phyloP scores from a whole-genome alignment of 23 tunicate species.

The Halocynthia aurantium region DNA sequence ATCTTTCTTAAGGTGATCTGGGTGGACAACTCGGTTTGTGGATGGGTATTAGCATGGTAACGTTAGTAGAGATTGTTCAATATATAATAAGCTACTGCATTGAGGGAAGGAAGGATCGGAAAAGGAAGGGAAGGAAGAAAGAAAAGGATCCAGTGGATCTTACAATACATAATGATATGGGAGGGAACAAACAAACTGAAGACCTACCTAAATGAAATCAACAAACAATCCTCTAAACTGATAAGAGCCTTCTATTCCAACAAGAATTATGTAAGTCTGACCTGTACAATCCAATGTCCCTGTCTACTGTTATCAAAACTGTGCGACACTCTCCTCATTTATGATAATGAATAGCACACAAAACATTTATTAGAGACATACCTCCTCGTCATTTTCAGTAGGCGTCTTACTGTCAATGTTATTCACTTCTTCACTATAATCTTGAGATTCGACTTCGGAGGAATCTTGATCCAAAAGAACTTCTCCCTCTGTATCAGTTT shows the following conservation, averaged over 20 bases:
- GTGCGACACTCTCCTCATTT: neutral
- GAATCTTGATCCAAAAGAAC: neutral
- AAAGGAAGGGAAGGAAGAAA: neutral
- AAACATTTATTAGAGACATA: too few relatives aligned
- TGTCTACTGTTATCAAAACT: neutral
- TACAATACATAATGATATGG: too few relatives aligned
- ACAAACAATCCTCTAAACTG: too few relatives aligned
- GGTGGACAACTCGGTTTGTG: conserved; percentile 27
- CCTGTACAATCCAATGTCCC: too few relatives aligned
- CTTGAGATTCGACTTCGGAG: neutral
- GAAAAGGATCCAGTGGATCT: neutral
- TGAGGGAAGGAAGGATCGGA: neutral
- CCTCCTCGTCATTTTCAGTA: neutral
- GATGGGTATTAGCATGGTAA: conserved; percentile 20
- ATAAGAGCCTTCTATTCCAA: too few relatives aligned
- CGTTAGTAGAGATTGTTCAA: conserved; percentile 11
- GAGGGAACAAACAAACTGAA: too few relatives aligned
- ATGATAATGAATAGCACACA: too few relatives aligned
- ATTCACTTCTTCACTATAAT: too few relatives aligned
- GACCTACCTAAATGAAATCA: too few relatives aligned
- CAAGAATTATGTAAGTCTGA: too few relatives aligned
- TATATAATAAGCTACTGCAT: neutral
- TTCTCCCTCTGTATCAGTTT: conserved; percentile 12
- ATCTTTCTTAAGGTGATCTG: conserved; percentile 14
- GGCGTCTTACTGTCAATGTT: neutral